Evolutionary conservation across 30 jellyfish, hydroid and myxozoan genomes (phyloP).

Genomic region (Cassiopea andromeda): DNA sequence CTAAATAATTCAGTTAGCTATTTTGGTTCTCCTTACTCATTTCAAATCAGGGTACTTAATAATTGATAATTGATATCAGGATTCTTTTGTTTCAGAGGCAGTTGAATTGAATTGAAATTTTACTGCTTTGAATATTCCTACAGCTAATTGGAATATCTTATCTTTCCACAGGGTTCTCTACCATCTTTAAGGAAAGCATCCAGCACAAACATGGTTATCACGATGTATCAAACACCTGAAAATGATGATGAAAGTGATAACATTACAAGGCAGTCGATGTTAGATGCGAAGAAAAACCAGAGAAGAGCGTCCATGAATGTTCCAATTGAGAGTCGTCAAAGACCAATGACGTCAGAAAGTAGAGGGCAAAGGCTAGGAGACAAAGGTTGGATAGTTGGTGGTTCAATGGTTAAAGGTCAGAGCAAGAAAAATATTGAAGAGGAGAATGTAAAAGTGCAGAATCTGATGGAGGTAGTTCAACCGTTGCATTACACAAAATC

Average conservation of each 20-base stretch:
- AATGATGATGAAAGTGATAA: slow-evolving; percentile 6
- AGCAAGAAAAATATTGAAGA: background rate
- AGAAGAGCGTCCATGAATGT: background rate
- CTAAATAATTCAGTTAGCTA: too few species aligned
- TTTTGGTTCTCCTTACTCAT: too few species aligned
- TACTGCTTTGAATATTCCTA: too few species aligned
- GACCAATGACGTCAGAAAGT: background rate
- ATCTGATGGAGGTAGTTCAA: background rate
- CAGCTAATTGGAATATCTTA: too few species aligned
- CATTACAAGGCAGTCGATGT: background rate
- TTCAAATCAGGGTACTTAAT: too few species aligned
- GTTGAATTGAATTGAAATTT: background rate
- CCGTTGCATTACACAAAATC: background rate
- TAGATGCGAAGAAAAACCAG: background rate
- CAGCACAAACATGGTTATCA: slow-evolving; percentile 21
- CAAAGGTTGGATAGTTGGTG: background rate
- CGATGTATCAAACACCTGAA: slow-evolving; percentile 14
- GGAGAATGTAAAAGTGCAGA: background rate
- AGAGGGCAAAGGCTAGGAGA: background rate
- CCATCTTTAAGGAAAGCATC: slow-evolving; percentile 15
- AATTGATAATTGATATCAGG: too few species aligned
- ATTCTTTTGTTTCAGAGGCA: too few species aligned
- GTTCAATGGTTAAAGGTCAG: background rate
- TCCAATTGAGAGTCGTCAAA: background rate
- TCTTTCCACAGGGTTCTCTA: slow-evolving; percentile 8